Evolutionary conservation across 2,888 invertebrate species (phyloP).

Genomic region (Electrophaes corylata): DNA sequence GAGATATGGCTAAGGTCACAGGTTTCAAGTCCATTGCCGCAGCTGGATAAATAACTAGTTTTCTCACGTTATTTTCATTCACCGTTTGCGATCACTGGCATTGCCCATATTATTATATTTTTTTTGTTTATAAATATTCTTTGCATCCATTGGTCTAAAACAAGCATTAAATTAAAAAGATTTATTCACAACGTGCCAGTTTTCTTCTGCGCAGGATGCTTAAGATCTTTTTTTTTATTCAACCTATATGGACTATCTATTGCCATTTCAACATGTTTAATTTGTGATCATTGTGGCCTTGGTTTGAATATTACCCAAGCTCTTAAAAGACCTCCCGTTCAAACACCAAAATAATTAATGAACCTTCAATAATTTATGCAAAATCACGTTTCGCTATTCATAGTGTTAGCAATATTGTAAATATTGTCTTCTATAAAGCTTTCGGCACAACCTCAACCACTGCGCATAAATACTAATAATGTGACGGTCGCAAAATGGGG

Average conservation of each 20-base stretch:
- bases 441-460: background rate
- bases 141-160: too few species aligned
- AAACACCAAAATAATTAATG: constrained; percentile 27
- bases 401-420: constrained; percentile 1
- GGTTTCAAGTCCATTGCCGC: too few species aligned
- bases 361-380: constrained; percentile 27
- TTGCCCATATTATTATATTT: too few species aligned
- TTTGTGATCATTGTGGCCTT: background rate
- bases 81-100: too few species aligned
- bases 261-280: background rate
- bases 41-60: too few species aligned
- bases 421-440: constrained; percentile 2
- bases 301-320: background rate
- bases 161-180: too few species aligned
- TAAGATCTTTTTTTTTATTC: too few species aligned
- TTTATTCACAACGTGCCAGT: too few species aligned
- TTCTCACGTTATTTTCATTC: too few species aligned
- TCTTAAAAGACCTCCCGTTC: constrained; percentile 5
- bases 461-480: background rate
- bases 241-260: background rate
- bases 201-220: too few species aligned
- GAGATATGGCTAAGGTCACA: too few species aligned
- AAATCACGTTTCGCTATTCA: constrained; percentile 23
- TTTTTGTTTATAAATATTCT: too few species aligned
- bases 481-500: background rate